Evolutionary conservation across 1,140 invertebrate species (phyloP), one percentile per base, ranked within the genome.

Genomic region (Drosophila saltans): DNA sequence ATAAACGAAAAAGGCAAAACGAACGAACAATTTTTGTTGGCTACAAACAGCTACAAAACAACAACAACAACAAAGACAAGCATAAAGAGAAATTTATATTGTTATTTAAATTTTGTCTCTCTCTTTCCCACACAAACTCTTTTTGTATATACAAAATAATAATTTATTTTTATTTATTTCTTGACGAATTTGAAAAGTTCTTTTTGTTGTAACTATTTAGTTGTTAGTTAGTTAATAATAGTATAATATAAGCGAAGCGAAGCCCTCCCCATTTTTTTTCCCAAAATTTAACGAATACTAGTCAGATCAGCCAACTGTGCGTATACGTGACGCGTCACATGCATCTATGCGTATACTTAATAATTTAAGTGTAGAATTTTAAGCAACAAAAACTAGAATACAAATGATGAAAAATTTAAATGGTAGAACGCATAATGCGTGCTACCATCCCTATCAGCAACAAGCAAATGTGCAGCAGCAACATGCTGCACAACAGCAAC

Each of bases 361-460:
- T 88, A 88, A 52, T 69, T 70, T 88, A 80, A 78, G 76, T 9
- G 33, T 84, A 88, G 74, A 39, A 58, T 33, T 63, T 41, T 26
- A 63, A 72, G 66, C 26, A 55, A 43, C 11, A 16, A 60, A 59
- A 16, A 16, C 16, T 16, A 16, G 59, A 66, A 69, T 52, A 57
- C 74, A 77, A 77, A 88, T 88, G 84, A 89, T 89, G 84, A 89
- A 89, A 89, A 89, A 89, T 89, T 64, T 89, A 6, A 89, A 89
- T 71, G 86, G 78, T 84, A 89, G 85, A 73, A 24, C 84, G 80
- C 85, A 90, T 81, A 78, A 78, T 71, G 86, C 81, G 81, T 81
- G 69, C 78, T 90, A 90, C 79, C 85, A 90, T 76, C 84, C 84
- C 21, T 89, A 89, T 69, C 82, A 86, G 72, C 83, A 86, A 41